phyloP scores from a whole-genome alignment of 1,140 invertebrate species.

The Phymastichus coffea region DNA sequence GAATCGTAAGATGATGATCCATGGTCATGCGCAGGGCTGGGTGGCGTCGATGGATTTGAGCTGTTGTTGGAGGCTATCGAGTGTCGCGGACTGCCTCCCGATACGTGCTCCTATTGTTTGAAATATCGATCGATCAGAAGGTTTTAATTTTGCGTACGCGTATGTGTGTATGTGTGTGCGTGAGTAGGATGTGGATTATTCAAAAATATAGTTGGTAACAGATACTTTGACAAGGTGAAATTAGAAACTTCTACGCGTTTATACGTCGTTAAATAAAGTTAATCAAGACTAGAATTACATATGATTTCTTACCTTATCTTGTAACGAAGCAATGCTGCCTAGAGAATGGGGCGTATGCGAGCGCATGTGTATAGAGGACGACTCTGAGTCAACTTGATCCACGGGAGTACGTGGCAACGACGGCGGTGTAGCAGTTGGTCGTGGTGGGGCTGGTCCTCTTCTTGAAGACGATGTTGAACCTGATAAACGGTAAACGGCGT shows the following conservation, averaged over 20 bases:
- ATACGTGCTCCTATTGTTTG: conserved; percentile 52
- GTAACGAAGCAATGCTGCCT: conserved; percentile 72
- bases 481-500: no score
- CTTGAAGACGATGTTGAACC: conserved; percentile 53
- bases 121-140: conserved; percentile 34
- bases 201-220: no score
- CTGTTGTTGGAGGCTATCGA: conserved; percentile 81
- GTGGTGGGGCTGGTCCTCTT: conserved; percentile 56
- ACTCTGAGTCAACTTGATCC: conserved; percentile 53
- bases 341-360: conserved; percentile 67
- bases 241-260: no score
- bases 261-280: no score
- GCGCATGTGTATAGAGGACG: conserved; percentile 55
- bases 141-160: background rate
- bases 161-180: no score
- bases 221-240: no score
- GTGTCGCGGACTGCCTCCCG: conserved; percentile 67
- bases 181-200: no score
- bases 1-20: conserved; percentile 71
- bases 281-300: no score
- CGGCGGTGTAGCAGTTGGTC: conserved; percentile 59
- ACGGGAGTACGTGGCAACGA: conserved; percentile 59
- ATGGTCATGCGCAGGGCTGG: conserved; percentile 71
- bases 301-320: conserved; percentile 61
- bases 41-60: conserved; percentile 75